Evolutionary conservation across 2,113 vertebrate species (phyloP).

Genomic region (Lagopus muta): DNA sequence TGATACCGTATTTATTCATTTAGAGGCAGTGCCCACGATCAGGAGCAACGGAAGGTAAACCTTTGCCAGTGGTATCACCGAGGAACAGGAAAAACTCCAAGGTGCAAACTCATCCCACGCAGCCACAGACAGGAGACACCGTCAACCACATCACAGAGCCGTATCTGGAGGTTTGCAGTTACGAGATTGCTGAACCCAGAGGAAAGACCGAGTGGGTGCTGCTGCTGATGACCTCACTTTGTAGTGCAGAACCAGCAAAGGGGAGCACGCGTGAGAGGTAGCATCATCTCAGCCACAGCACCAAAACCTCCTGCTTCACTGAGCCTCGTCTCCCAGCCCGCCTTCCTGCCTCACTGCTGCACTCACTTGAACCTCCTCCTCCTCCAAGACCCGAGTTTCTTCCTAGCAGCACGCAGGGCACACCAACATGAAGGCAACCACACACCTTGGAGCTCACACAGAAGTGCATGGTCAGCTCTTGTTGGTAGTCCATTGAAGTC

Average conservation of each 20-base stretch:
- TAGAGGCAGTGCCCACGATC: accelerated
- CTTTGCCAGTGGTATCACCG: accelerated
- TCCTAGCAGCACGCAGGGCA: neutral
- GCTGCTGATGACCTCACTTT: accelerated
- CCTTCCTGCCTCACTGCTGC: neutral
- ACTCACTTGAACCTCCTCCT: no score
- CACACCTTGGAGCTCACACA: neutral
- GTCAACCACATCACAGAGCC: accelerated
- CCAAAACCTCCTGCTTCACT: neutral
- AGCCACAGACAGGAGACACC: no score
- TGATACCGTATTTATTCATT: accelerated
- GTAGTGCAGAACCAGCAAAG: accelerated
- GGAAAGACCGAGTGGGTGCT: no score
- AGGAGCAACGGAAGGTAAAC: accelerated
- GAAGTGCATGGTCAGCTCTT: neutral
- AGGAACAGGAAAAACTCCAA: neutral
- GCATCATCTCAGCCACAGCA: neutral
- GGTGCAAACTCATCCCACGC: neutral
- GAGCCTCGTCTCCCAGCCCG: accelerated
- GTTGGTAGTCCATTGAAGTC: neutral
- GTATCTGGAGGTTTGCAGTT: accelerated
- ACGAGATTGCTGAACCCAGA: accelerated
- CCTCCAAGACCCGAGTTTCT: neutral
- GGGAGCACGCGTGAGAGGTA: neutral
- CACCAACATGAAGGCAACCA: neutral